Percentiles rank a stretch among this genome's conserved stretches.
Conservation (phyloP, 2,113 vertebrate species). For the Natator depressus region DNA sequence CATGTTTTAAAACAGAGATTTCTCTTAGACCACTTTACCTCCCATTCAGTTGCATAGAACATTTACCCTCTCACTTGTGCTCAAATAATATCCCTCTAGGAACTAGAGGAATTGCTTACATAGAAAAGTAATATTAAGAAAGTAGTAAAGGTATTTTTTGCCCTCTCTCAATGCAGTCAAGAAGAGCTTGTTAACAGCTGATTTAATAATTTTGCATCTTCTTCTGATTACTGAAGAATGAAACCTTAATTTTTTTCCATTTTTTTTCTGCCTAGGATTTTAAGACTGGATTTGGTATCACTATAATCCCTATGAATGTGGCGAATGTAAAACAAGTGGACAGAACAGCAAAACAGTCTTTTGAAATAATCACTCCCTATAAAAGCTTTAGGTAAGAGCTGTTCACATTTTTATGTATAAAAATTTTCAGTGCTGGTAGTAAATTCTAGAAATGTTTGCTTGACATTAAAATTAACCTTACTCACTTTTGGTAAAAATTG, state of each 20-base stretch:
- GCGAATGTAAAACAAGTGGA: constrained; percentile 90
- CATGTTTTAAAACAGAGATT: background rate
- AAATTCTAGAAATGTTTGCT: background rate
- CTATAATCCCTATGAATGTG: constrained; percentile 90
- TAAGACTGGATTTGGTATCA: constrained; percentile 88
- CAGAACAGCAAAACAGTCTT: constrained; percentile 82
- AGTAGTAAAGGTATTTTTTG: background rate
- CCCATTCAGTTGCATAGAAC: background rate
- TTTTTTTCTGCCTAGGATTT: constrained; percentile 86
- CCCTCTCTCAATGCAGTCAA: background rate
- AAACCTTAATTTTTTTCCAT: background rate
- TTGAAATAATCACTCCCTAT: constrained; percentile 98
- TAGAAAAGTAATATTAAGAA: background rate
- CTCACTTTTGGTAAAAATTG: background rate
- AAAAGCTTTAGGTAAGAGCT: constrained; percentile 91
- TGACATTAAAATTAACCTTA: background rate
- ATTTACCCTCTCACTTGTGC: background rate
- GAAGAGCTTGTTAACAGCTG: background rate
- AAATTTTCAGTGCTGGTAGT: background rate
- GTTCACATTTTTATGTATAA: background rate
- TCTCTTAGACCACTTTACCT: background rate
- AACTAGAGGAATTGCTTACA: background rate
- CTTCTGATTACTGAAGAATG: background rate
- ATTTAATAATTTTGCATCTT: background rate
- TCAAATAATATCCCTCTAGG: background rate